Base-by-base conservation (phyloP, 2,797 vertebrate species). In the Sylvia borin region DNA sequence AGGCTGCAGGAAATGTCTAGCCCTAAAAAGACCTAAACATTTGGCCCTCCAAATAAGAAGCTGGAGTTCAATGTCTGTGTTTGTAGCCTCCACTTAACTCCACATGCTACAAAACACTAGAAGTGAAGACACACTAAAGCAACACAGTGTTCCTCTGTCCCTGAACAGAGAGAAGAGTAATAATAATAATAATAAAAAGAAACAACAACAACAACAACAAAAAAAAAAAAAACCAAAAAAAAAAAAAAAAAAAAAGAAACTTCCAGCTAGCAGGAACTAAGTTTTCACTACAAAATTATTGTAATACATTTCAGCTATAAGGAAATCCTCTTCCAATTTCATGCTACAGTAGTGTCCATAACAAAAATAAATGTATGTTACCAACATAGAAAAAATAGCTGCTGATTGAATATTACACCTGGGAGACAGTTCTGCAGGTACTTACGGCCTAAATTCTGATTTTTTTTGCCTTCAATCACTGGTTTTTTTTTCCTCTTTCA, bases 281-380 rank as follows among this genome's bases (percentile, higher is more conserved):
- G 36, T 36, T 97, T 96, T 95, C 88, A 64, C 91, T 95, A 34
- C 21, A 50, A 55, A 94, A 86, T n/a, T 85, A 40, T 72, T 45
- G 64, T 90, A 96, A 95, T 92, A 73, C 51, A 78, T 94, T 97
- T 91, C 92, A 93, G 70, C 62, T 94, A 42, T 86, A 84, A 95
- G 91, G 55, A 97, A 96, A 96, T 92, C 82, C 90, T 95, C 54
- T 94, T 96, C 79, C 88, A 96, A 96, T 97, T 97, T 97, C 95
- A 96, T 96, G 95, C 91, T 96, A 96, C 94, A 92, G 54, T 85
- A 96, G 84, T 93, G 95, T 91, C 79, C 86, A 81, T 76, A 94
- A 96, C 81, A 87, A 96, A 96, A 96, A 96, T 75, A 87, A 95
- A 96, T 93, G 47, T 58, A 67, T 85, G 76, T 71, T 91, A 93